Percentiles rank a stretch among this genome's conserved stretches.
Conservation (phyloP, 2,888 invertebrate species). For the Hydrotaea cyrtoneurina region DNA sequence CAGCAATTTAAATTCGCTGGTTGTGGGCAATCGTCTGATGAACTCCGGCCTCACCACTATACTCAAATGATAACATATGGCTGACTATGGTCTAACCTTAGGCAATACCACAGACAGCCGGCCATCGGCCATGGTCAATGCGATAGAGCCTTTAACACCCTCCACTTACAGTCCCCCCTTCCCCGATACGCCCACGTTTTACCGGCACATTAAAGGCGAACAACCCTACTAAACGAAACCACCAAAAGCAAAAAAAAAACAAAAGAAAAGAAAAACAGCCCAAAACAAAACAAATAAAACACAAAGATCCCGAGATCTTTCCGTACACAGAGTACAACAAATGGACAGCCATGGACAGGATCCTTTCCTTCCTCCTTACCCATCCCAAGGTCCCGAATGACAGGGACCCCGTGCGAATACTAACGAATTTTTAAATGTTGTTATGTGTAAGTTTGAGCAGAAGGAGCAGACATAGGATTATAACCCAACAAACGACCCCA, state of each 20-base stretch:
- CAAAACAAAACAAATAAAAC: not conserved
- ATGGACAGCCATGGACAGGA: not conserved
- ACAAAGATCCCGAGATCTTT: not conserved
- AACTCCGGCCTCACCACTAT: slow-evolving; percentile 76
- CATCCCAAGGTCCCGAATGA: slow-evolving; percentile 61
- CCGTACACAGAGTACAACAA: not conserved
- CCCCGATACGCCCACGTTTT: slow-evolving; percentile 57
- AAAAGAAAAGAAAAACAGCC: slow-evolving; percentile 34
- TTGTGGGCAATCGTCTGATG: slow-evolving; percentile 78
- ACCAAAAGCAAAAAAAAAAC: slow-evolving; percentile 59
- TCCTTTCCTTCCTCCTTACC: slow-evolving; percentile 26
- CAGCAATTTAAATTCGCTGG: slow-evolving; percentile 76
- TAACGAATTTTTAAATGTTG: slow-evolving; percentile 69
- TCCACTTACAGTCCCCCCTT: slow-evolving; percentile 54
- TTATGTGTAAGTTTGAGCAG: slow-evolving; percentile 47
- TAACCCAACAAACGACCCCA: slow-evolving; percentile 40
- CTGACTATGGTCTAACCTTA: slow-evolving; percentile 68
- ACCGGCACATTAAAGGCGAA: slow-evolving; percentile 62
- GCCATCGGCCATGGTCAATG: slow-evolving; percentile 67
- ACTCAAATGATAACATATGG: slow-evolving; percentile 77
- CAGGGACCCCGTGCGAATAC: slow-evolving; percentile 38
- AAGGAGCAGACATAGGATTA: slow-evolving; percentile 49
- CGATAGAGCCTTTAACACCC: slow-evolving; percentile 69
- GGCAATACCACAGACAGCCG: slow-evolving; percentile 69
- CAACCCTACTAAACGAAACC: slow-evolving; percentile 67